phyloP scores from a whole-genome alignment of 2,113 vertebrate genomes.

The Lanius collurio region DNA sequence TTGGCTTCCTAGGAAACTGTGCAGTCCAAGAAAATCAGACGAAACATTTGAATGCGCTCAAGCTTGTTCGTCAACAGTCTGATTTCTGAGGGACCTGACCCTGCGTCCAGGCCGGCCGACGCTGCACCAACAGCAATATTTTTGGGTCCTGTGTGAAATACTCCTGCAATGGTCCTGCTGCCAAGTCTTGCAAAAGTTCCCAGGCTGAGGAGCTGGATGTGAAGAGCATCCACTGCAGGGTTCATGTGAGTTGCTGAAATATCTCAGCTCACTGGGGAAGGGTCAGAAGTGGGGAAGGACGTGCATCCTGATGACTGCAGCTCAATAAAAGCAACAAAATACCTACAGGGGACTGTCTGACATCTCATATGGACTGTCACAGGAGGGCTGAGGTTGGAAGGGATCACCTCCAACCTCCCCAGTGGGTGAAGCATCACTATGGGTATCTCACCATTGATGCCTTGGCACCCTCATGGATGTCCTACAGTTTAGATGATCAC shows the following conservation, averaged over 20 bases:
- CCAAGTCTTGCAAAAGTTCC: constrained; percentile 63
- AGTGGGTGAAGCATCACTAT: rapidly evolving
- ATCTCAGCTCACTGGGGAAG: neutral
- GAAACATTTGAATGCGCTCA: constrained; percentile 14
- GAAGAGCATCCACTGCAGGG: neutral
- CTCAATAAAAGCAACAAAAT: neutral
- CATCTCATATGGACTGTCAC: neutral
- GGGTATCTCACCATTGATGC: neutral
- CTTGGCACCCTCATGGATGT: neutral
- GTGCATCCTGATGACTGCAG: neutral
- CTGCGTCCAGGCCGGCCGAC: neutral
- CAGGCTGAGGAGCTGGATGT: constrained; percentile 39
- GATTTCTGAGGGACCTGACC: constrained; percentile 59
- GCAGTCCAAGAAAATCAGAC: constrained; percentile 63
- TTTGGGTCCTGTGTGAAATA: constrained; percentile 64
- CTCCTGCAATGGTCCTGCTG: neutral
- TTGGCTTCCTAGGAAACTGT: constrained; percentile 41
- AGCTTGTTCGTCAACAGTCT: constrained; percentile 45
- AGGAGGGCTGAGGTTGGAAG: neutral
- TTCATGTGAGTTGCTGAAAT: neutral
- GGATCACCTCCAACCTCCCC: neutral
- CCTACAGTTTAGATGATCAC: neutral
- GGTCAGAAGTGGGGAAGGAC: neutral
- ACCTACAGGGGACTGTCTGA: neutral
- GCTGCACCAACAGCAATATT: constrained; percentile 37